These are phyloP conservation scores for Anhinga rufa DNA, from an alignment of 2,113 vertebrate species.

Conservation along the genomic window DNA sequence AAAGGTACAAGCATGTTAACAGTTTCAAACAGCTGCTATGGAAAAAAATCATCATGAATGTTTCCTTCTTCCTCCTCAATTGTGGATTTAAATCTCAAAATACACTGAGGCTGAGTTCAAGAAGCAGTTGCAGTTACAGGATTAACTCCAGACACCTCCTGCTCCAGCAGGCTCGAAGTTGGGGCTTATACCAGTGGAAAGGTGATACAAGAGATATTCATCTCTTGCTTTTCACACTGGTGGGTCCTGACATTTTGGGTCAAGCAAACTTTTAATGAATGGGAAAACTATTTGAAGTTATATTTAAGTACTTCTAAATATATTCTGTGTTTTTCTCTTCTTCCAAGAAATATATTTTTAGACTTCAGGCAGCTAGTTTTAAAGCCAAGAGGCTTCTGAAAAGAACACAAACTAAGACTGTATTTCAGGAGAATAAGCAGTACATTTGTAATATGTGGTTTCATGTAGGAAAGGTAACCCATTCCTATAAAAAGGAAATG, in stretches of 20 bases:
- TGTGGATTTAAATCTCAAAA: conserved; percentile 46
- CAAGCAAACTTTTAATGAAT: conserved; percentile 38
- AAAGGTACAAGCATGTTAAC: conserved; percentile 22
- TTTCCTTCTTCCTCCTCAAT: conserved; percentile 28
- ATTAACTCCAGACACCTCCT: conserved; percentile 56
- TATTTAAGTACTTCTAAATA: conserved; percentile 16
- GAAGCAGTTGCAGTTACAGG: conserved; percentile 36
- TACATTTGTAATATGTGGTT: not conserved
- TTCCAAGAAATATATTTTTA: not conserved
- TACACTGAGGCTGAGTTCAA: not conserved
- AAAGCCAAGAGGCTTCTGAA: not conserved
- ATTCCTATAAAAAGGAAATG: not conserved
- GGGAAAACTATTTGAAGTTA: conserved; percentile 14
- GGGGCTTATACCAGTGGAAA: conserved; percentile 15
- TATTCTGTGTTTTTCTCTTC: not conserved
- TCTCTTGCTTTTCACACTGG: conserved; percentile 17
- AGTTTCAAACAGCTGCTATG: conserved; percentile 43
- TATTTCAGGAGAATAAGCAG: not conserved
- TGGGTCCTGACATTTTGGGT: conserved; percentile 41
- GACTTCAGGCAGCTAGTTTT: not conserved
- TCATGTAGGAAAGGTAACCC: not conserved
- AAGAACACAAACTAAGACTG: not conserved
- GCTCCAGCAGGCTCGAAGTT: not conserved
- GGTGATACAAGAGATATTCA: conserved; percentile 37
- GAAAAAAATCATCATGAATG: conserved; percentile 16